Base-by-base conservation (phyloP, 2,797 vertebrate genomes). In the Hippoglossus hippoglossus region DNA sequence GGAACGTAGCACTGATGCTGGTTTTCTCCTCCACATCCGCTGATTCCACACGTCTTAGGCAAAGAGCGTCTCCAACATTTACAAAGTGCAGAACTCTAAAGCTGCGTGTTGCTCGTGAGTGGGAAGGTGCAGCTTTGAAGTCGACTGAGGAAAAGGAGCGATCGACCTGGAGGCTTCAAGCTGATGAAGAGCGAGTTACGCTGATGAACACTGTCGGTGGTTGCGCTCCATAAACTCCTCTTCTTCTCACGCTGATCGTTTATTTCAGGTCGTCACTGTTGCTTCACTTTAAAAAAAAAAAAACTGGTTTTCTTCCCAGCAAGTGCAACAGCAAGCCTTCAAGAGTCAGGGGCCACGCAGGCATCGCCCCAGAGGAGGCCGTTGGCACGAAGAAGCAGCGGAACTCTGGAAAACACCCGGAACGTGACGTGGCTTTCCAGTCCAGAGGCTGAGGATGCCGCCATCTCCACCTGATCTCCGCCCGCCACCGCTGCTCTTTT, bases 21-120 rank as follows among this genome's bases (percentile, higher is more conserved):
- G 80, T 86, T 81, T 73, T 79, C 58, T 75, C 13, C 75, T 77
- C 54, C 66, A 36, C 31, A 6, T 1, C 72, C 21, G 47, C 55
- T 53, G 39, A 57, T 71, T 73, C 70, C 75, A 63, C 54, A 67
- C 49, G n/a, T 63, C 70, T 79, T 6, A 54, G 39, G 56, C 31
- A 66, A 57, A 54, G 39, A 74, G 65, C 54, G 16, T 71, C 61
- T 71, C 68, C 63, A n/a, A 80, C 72, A 4, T 77, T 77, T 65
- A 75, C 72, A 84, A 87, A 77, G 87, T 86, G 86, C 81, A 79
- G 72, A 67, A 75, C 49, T 50, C 60, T n/a, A 75, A 82, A 77
- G 73, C 79, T 57, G 65, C 56, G 2, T 58, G 25, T 54, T 3
- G 44, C 60, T 74, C 10, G 8, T 13, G 47, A 67, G 56, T 21